Percentiles rank a stretch among this genome's conserved stretches.
These are phyloP conservation scores for Aphelocoma californica DNA, from an alignment of 2,797 vertebrate genomes.

Conservation along the genomic window DNA sequence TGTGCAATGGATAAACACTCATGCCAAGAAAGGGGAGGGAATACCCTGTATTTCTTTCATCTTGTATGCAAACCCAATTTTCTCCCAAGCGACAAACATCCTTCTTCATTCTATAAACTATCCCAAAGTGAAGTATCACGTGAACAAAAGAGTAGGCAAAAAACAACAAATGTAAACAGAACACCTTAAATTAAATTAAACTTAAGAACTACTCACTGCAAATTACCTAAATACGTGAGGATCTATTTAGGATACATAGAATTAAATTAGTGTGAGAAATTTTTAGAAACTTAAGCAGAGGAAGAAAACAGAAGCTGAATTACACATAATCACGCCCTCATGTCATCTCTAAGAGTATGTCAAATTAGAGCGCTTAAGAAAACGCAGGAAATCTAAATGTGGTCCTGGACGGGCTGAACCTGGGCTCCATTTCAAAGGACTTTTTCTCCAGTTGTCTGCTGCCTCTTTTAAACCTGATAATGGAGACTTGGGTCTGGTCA, in stretches of 20 bases:
- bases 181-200: conserved; percentile 33
- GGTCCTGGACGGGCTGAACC: not conserved
- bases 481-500: conserved; percentile 24
- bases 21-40: not conserved
- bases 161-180: conserved; percentile 7
- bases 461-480: conserved; percentile 40
- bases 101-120: not conserved
- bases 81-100: not conserved
- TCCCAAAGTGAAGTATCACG: not conserved
- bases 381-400: conserved; percentile 30
- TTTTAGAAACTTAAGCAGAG: conserved; percentile 48
- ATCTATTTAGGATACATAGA: conserved; percentile 8
- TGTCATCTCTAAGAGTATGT: conserved; percentile 19
- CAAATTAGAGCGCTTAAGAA: conserved; percentile 16
- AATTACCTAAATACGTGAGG: not conserved
- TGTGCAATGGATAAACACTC: not conserved
- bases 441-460: not conserved
- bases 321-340: conserved; percentile 44
- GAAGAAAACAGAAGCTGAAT: conserved; percentile 56
- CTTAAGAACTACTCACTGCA: not conserved
- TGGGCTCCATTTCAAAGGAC: conserved; percentile 35
- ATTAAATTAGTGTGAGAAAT: conserved; percentile 48
- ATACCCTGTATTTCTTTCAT: not conserved
- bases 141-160: not conserved
- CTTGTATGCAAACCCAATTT: not conserved